These are phyloP conservation scores for Pomatorhinus ruficollis DNA, from an alignment of 2,113 vertebrate species.

Conservation along the genomic window DNA sequence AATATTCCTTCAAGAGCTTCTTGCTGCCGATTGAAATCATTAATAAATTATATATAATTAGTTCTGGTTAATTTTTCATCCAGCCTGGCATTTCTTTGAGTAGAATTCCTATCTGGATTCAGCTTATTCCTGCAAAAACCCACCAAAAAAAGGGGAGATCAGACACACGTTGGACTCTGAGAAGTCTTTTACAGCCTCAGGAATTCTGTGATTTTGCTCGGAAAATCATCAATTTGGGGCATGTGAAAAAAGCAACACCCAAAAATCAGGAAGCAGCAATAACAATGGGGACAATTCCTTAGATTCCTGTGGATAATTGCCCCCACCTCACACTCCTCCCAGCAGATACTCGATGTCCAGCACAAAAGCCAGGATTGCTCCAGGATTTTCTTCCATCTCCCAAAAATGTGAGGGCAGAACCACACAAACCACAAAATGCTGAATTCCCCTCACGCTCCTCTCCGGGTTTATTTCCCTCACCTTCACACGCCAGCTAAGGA, in stretches of 20 bases:
- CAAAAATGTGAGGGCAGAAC: not conserved
- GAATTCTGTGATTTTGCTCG: not conserved
- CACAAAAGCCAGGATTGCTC: not conserved
- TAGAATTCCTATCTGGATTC: not conserved
- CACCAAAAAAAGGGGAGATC: not conserved
- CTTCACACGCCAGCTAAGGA: not conserved
- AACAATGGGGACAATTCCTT: not conserved
- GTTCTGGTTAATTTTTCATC: not conserved
- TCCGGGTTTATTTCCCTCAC: not conserved
- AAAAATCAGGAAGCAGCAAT: accelerated
- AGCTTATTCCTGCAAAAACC: not conserved
- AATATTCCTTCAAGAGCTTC: not conserved
- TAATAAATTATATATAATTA: not conserved
- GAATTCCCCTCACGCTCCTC: not conserved
- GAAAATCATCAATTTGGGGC: not conserved
- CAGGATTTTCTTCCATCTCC: not conserved
- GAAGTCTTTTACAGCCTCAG: not conserved
- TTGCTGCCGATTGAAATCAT: not conserved
- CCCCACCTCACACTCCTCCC: not conserved
- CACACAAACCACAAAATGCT: not conserved
- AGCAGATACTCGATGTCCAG: not conserved
- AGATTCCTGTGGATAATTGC: not conserved
- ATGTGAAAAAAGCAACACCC: not conserved
- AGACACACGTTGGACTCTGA: not conserved
- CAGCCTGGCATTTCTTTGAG: not conserved